Conservation (phyloP, 2,797 vertebrate species). For the Labeo calbasu region DNA sequence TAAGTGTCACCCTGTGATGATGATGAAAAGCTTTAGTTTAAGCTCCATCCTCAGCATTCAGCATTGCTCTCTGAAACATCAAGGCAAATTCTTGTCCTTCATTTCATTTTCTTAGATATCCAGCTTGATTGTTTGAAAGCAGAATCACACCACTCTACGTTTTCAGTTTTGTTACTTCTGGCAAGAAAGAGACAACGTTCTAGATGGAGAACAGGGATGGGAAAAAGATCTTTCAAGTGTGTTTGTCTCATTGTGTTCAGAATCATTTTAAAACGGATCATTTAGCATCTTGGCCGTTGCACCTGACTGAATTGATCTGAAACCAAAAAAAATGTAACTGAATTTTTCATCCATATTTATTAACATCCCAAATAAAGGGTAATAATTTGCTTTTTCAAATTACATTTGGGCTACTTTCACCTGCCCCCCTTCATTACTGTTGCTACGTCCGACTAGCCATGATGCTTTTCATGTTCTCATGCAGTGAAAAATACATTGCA, state of each 20-base stretch:
- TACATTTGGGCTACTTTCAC: neutral
- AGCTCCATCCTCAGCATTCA: constrained; percentile 18
- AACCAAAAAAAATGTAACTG: neutral
- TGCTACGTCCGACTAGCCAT: too few relatives aligned
- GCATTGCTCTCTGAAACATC: constrained; percentile 22
- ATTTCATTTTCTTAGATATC: constrained; percentile 16
- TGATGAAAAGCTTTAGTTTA: constrained; percentile 39
- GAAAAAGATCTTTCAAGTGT: neutral
- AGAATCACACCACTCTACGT: neutral
- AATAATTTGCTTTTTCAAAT: neutral
- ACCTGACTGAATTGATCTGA: neutral
- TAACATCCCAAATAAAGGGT: neutral
- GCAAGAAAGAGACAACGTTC: neutral
- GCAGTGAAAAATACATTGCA: too few relatives aligned
- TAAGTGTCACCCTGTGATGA: constrained; percentile 34
- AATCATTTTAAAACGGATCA: neutral
- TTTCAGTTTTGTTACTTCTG: constrained; percentile 11
- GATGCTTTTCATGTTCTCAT: too few relatives aligned
- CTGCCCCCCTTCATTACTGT: too few relatives aligned
- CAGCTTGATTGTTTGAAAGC: constrained; percentile 13
- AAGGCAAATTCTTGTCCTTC: constrained; percentile 37
- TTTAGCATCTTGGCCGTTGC: neutral
- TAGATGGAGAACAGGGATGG: neutral
- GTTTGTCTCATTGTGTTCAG: neutral
- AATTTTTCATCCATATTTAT: neutral